These are phyloP conservation scores for Lycodopsis pacificus DNA, from an alignment of 2,797 vertebrate species.

Conservation along the genomic window DNA sequence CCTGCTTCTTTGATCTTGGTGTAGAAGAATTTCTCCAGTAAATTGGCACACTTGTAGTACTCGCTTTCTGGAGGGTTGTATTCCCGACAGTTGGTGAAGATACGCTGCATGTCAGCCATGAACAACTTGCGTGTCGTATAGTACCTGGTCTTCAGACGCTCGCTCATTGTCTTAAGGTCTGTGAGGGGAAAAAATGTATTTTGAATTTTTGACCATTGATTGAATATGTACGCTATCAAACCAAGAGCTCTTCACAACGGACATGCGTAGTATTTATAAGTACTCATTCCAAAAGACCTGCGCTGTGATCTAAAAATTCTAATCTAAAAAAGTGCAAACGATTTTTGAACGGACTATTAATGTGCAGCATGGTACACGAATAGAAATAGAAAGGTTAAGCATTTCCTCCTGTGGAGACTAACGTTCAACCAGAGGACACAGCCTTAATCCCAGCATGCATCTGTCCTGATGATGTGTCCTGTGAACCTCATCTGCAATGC, in stretches of 20 bases:
- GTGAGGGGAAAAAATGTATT: conserved; percentile 35
- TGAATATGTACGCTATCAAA: not conserved
- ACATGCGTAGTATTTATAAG: not conserved
- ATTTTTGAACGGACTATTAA: not conserved
- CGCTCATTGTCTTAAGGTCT: conserved; percentile 99
- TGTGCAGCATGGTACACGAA: not conserved
- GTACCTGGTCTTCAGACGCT: conserved; percentile 98
- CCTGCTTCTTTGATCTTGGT: conserved; percentile 99
- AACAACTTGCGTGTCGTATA: conserved; percentile 98
- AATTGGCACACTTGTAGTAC: conserved; percentile 99
- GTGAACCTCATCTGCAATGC: not conserved
- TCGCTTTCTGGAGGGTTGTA: conserved; percentile 99
- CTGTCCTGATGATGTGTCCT: not conserved
- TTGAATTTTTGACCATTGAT: not conserved
- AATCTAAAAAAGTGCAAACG: not conserved
- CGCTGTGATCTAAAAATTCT: too few species aligned
- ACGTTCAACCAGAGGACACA: not conserved
- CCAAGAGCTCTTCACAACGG: not conserved
- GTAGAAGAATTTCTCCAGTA: conserved; percentile 99
- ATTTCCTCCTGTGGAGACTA: not conserved
- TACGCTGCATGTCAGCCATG: conserved; percentile 99
- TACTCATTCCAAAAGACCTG: not conserved
- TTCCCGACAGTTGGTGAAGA: conserved; percentile 98
- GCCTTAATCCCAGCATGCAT: not conserved
- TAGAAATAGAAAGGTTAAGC: not conserved